A percentile compares a stretch with the other conserved stretches of the same genome.
Conservation (phyloP, 1,140 invertebrate genomes). For the Hylaeus anthracinus region DNA sequence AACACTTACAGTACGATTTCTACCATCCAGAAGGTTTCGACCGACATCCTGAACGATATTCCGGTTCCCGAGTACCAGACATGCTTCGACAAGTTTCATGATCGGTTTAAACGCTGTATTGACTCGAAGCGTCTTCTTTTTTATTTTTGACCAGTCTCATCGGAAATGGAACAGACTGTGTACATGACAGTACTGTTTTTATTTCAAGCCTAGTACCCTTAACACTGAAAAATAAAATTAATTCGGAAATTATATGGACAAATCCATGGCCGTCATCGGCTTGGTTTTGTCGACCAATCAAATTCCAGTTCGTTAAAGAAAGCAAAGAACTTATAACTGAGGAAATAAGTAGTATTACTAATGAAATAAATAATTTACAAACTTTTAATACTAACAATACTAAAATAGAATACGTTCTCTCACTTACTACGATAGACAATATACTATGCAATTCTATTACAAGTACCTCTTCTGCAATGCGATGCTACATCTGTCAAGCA, state of each 20-base stretch:
- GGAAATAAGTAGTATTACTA: slow-evolving; percentile 17
- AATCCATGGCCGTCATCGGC: slow-evolving; percentile 24
- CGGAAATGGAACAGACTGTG: no score
- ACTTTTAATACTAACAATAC: neutral
- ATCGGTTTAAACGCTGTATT: no score
- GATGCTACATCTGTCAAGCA: slow-evolving; percentile 50
- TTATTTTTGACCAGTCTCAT: no score
- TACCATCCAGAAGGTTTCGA: no score
- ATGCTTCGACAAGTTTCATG: no score
- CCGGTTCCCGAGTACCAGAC: no score
- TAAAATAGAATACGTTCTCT: slow-evolving; percentile 16
- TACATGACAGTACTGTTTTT: neutral
- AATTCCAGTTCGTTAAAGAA: slow-evolving; percentile 54
- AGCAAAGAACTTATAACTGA: slow-evolving; percentile 16
- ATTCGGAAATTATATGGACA: neutral
- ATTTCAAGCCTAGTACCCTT: slow-evolving; percentile 2
- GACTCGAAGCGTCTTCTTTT: no score
- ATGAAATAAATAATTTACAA: slow-evolving; percentile 21
- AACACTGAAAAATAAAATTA: neutral
- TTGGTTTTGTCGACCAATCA: slow-evolving; percentile 53
- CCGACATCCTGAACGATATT: no score
- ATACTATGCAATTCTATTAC: slow-evolving; percentile 76
- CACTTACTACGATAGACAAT: slow-evolving; percentile 50
- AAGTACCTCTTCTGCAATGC: slow-evolving; percentile 51
- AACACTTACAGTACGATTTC: no score